Conservation (phyloP, 2,797 vertebrate species). For the Sebastes steindachneri region DNA sequence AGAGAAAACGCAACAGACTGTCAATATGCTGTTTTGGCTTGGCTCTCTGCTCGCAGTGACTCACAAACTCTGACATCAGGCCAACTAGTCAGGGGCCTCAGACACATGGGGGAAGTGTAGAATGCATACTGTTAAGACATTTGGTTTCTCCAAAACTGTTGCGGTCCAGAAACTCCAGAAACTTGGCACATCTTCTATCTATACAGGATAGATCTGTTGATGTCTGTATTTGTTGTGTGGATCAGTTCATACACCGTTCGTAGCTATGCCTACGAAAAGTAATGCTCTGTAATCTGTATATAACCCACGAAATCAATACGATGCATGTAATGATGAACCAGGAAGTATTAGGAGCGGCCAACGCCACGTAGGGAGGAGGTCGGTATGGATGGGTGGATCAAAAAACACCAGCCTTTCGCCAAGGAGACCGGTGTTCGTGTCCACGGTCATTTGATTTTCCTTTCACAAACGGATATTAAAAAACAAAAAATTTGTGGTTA, state of each 20-base stretch:
- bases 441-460: too few relatives aligned
- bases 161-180: conserved; percentile 1
- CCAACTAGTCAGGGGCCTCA: conserved; percentile 59
- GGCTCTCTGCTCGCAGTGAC: conserved; percentile 25
- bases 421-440: neutral
- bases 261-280: neutral
- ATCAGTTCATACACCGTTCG: neutral
- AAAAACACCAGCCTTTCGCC: neutral
- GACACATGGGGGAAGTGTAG: conserved; percentile 57
- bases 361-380: neutral
- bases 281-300: neutral
- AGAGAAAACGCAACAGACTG: conserved; percentile 39
- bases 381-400: neutral
- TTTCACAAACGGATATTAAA: too few relatives aligned
- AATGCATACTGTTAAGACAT: conserved; percentile 60
- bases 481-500: too few relatives aligned
- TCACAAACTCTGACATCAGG: conserved; percentile 55
- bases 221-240: neutral
- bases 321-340: neutral
- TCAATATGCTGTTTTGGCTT: conserved; percentile 56
- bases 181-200: conserved; percentile 13
- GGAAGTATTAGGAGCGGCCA: neutral
- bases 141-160: conserved; percentile 44
- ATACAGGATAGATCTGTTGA: conserved; percentile 6
- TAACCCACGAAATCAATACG: neutral